Evolutionary conservation across 2,888 invertebrate genomes (phyloP).

Genomic region (Lycocerus yunnanus): DNA sequence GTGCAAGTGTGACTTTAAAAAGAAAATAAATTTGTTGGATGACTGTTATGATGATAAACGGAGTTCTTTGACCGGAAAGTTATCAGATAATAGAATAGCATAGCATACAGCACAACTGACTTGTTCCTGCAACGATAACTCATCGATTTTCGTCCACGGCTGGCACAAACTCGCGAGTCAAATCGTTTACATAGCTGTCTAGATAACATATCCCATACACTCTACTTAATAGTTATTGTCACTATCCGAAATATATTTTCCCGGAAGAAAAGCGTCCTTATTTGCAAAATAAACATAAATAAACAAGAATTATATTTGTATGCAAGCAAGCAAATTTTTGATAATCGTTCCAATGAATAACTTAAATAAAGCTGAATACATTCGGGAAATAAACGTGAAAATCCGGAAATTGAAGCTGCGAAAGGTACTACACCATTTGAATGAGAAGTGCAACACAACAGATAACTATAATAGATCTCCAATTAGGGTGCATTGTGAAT

Average conservation of each 20-base stretch:
- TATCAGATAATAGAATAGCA: slow-evolving; percentile 39
- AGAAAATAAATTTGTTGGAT: slow-evolving; percentile 23
- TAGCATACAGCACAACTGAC: slow-evolving; percentile 31
- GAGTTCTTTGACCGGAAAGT: slow-evolving; percentile 40
- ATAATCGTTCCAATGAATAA: slow-evolving; percentile 5
- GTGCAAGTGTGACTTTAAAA: slow-evolving; percentile 7
- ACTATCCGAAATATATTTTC: not conserved
- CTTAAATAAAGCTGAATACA: slow-evolving; percentile 29
- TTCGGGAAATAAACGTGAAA: slow-evolving; percentile 32
- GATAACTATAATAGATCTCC: slow-evolving; percentile 27
- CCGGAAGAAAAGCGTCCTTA: not conserved
- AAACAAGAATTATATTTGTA: slow-evolving; percentile 6
- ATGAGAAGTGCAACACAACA: slow-evolving; percentile 20
- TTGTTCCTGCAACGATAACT: slow-evolving; percentile 37
- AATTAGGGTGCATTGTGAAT: slow-evolving; percentile 24
- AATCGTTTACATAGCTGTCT: slow-evolving; percentile 33
- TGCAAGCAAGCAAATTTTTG: not conserved
- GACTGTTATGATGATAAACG: slow-evolving; percentile 33
- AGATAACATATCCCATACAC: slow-evolving; percentile 29
- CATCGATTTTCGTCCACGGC: slow-evolving; percentile 39
- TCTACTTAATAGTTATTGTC: slow-evolving; percentile 22
- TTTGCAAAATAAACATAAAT: not conserved
- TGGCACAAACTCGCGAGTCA: slow-evolving; percentile 21
- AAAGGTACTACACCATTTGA: slow-evolving; percentile 29
- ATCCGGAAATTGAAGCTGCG: slow-evolving; percentile 30